Base-by-base conservation (phyloP, 2,797 vertebrate genomes). In the Gila robusta region DNA sequence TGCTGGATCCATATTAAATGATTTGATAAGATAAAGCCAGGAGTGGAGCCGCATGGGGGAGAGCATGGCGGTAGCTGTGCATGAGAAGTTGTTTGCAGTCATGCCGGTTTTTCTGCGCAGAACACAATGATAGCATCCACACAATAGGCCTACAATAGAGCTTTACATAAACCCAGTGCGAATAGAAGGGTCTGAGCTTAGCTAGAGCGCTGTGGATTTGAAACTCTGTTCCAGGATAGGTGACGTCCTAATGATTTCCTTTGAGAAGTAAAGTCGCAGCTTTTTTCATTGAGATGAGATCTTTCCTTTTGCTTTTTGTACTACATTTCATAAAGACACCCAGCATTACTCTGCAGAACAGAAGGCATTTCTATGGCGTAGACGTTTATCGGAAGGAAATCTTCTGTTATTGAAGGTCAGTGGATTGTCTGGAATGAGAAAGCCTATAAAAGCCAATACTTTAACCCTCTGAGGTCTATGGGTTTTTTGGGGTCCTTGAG, bases 11-110 rank as follows among this genome's bases (percentile, higher is more conserved):
- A 89, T 87, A 90, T 87, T 87, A 81, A 89, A 90, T 90, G 88
- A 91, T 89, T 77, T 79, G 84, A 89, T 87, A 78, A 87, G 89
- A 89, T 90, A 87, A 89, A 90, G 70, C 62, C 76, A 39, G 62
- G 54, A 73, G 82, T 19, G 21, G 64, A 83, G 87, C 56, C 28
- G 28, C 64, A 83, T 83, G 69, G 64, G 83, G 84, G 21, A 69
- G 70, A 78, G 54, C 19, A 59, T 62, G 44, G 37, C n/a, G 59
- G 82, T 82, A 44, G 59, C 49, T 26, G 32, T 47, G 67, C 54
- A 76, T 49, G 62, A 83, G 69, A 84, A 78, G 62, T 59, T 73
- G 67, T 49, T 74, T 54, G 47, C 79, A 70, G 66, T 64, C 39
- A 23, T 69, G 76, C 49, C 26, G 56, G 1, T 39, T 81, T 79